phyloP scores from a whole-genome alignment of 2,888 invertebrate genomes.

The Boloria euphrosyne region DNA sequence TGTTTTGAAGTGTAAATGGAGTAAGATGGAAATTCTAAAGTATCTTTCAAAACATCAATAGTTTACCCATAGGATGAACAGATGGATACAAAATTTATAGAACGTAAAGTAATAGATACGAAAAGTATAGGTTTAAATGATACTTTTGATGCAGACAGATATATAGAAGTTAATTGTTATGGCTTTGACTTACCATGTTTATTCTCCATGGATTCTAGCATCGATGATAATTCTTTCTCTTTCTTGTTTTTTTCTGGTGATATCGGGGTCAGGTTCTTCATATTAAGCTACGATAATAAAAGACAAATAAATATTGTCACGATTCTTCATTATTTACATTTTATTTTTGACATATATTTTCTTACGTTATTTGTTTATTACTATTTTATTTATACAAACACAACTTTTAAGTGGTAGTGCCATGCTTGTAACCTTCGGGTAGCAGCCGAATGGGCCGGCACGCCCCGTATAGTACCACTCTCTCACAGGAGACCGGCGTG shows the following conservation, averaged over 20 bases:
- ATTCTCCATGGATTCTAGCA: constrained; percentile 90
- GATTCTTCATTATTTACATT: too few species aligned
- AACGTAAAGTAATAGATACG: constrained; percentile 8
- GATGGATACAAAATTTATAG: constrained; percentile 27
- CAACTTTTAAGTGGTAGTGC: too few species aligned
- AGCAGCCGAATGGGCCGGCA: too few species aligned
- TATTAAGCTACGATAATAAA: constrained; percentile 74
- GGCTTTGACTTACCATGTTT: constrained; percentile 87
- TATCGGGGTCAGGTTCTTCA: constrained; percentile 82
- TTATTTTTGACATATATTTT: too few species aligned
- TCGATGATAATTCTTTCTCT: constrained; percentile 87
- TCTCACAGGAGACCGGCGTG: too few species aligned
- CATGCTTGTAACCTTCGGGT: too few species aligned
- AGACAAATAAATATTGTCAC: background rate
- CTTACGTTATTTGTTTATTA: too few species aligned
- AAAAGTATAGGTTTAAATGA: background rate
- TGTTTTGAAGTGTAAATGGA: constrained; percentile 68
- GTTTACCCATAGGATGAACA: constrained; percentile 74
- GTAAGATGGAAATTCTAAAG: constrained; percentile 39
- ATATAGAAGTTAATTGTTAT: constrained; percentile 3
- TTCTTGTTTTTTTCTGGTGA: constrained; percentile 84
- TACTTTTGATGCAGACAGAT: background rate
- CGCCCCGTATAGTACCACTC: too few species aligned
- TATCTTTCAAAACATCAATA: constrained; percentile 80
- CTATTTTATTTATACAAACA: background rate